phyloP scores from a whole-genome alignment of 2,113 vertebrate genomes.

The Cranoglanis bouderius region DNA sequence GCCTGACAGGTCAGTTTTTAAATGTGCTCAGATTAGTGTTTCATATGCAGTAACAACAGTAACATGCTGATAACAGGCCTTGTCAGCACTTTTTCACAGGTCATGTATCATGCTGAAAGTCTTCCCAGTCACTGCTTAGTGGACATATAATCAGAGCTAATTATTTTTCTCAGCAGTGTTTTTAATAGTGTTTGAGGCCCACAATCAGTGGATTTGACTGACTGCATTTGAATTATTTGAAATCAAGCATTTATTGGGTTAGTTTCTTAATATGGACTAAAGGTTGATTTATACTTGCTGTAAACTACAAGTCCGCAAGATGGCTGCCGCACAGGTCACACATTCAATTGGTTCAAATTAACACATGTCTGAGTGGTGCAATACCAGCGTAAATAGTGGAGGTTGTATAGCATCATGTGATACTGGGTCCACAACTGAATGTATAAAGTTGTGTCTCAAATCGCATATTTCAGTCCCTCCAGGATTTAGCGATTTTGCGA shows the following conservation, averaged over 20 bases:
- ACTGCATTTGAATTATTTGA: not conserved
- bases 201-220: not conserved
- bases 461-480: not conserved
- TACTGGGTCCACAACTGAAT: not conserved
- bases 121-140: not conserved
- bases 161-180: slow-evolving; percentile 6
- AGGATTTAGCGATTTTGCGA: too few species aligned
- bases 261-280: not conserved
- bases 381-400: not conserved
- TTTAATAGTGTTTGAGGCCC: not conserved
- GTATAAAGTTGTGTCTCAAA: not conserved
- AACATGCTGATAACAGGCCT: slow-evolving; percentile 36
- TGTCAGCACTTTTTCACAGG: slow-evolving; percentile 54
- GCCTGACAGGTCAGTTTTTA: slow-evolving; percentile 5
- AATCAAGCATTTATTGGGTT: not conserved
- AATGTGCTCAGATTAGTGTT: slow-evolving; percentile 56
- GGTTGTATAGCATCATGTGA: not conserved
- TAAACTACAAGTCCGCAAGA: not conserved
- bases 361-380: not conserved
- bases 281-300: not conserved
- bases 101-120: slow-evolving; percentile 22
- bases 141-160: slow-evolving; percentile 19
- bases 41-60: slow-evolving; percentile 33
- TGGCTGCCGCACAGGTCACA: too few species aligned
- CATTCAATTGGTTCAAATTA: not conserved